phyloP scores from a whole-genome alignment of 2,797 vertebrate genomes.

The Echiichthys vipera region DNA sequence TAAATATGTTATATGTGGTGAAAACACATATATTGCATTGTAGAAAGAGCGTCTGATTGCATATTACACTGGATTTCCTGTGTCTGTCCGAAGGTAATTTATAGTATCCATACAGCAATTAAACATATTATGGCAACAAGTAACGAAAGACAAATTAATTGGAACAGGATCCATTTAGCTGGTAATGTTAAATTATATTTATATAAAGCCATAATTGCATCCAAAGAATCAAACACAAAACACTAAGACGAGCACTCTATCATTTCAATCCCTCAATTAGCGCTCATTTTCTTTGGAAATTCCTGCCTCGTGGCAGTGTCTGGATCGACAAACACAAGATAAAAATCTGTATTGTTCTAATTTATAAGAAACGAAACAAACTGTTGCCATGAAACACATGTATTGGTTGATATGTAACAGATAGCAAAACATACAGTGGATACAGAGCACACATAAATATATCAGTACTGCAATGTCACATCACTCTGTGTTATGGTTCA shows the following conservation, averaged over 20 bases:
- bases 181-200: background rate
- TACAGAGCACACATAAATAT: conserved; percentile 47
- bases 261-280: conserved; percentile 39
- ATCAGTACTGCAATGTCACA: conserved; percentile 31
- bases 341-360: conserved; percentile 38
- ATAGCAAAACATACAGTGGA: conserved; percentile 17
- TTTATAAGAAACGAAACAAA: conserved; percentile 45
- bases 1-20: background rate
- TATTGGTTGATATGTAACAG: conserved; percentile 19
- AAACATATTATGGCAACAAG: conserved; percentile 13
- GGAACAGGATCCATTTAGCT: background rate
- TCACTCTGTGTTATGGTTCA: conserved; percentile 47
- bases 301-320: conserved; percentile 21
- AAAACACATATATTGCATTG: background rate
- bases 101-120: background rate
- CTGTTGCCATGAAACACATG: conserved; percentile 42
- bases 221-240: conserved; percentile 10
- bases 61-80: background rate
- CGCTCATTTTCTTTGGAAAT: conserved; percentile 41
- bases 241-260: conserved; percentile 8
- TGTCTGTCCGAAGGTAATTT: background rate
- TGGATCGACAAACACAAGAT: conserved; percentile 53
- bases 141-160: conserved; percentile 1
- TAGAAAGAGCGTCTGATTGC: background rate
- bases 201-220: conserved; percentile 18